These are phyloP conservation scores for Andrena bicolor DNA, from an alignment of 2,888 invertebrate species.

Conservation along the genomic window DNA sequence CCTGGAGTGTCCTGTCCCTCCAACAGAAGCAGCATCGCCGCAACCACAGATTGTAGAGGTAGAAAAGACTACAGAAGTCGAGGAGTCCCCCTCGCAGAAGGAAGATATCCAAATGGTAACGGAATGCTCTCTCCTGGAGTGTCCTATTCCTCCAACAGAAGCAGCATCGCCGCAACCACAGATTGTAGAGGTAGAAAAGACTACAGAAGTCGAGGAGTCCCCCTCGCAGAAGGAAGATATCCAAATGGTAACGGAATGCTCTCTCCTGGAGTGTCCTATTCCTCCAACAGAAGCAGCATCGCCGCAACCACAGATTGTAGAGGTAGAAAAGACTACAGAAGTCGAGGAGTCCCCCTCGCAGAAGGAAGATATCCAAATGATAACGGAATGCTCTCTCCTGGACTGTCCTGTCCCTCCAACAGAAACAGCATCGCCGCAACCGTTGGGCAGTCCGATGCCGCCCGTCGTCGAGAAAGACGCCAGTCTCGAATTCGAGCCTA, in stretches of 20 bases:
- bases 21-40: not conserved
- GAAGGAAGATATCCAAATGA: not conserved
- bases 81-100: constrained; percentile 5
- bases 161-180: not conserved
- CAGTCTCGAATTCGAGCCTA: constrained; percentile 13
- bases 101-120: not conserved
- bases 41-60: not conserved
- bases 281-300: not conserved
- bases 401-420: not conserved
- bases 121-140: constrained; percentile 1
- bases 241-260: not conserved
- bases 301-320: not conserved
- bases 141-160: not conserved
- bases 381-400: constrained; percentile 5
- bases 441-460: constrained; percentile 9
- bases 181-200: not conserved
- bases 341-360: constrained; percentile 11
- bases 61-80: constrained; percentile 3
- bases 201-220: constrained; percentile 4
- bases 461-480: not conserved
- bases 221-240: constrained; percentile 1
- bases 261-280: not conserved
- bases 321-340: constrained; percentile 3
- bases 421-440: not conserved
- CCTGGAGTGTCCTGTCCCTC: not conserved